Evolutionary conservation across 2,113 vertebrate genomes (phyloP), one percentile per base, ranked within the genome.

Genomic region (Trochalopteron elliotii): DNA sequence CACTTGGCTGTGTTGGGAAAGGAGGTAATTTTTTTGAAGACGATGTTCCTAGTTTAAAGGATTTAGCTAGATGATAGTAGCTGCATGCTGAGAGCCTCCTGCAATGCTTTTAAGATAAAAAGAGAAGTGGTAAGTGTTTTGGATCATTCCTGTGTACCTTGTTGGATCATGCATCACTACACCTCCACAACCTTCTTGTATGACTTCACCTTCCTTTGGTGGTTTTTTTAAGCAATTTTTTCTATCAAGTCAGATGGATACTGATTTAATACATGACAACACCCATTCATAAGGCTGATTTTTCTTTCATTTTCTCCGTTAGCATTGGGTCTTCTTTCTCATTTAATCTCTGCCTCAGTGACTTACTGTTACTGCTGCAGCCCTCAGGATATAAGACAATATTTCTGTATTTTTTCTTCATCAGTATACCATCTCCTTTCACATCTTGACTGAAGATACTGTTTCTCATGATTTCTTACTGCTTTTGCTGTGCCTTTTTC

Each of bases 351-450:
- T 89, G 79, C 60, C 67, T 37, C 44, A 74, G 74, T 89, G 81
- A 96, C 80, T 96, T 90, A 90, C 61, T 37, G 61, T 82, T 89
- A 92, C 60, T 72, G 77, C 93, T 91, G 61, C 53, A 87, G 37
- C 61, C 47, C 49, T 63, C 52, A 37, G 69, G 69, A 64, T 57
- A 15, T 39, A 68, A 89, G 78, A 84, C 53, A 93, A 84, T n/a
- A 31, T 82, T 87, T 77, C 83, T 57, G 59, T 78, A 56, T 82
- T 91, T 95, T 84, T 89, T 45, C 42, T 93, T 87, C 84, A 82
- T 87, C 72, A n/a, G 49, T 80, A 63, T 16, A 64, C 44, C 40
- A 30, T 71, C 40, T 94, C 28, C 40, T 84, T 89, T 87, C 95
- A 82, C 37, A 82, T 60, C 49, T 33, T 94, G 72, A 67, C 64